Base-by-base conservation (phyloP, 2,888 invertebrate species). In the Euspilapteryx auroguttella region DNA sequence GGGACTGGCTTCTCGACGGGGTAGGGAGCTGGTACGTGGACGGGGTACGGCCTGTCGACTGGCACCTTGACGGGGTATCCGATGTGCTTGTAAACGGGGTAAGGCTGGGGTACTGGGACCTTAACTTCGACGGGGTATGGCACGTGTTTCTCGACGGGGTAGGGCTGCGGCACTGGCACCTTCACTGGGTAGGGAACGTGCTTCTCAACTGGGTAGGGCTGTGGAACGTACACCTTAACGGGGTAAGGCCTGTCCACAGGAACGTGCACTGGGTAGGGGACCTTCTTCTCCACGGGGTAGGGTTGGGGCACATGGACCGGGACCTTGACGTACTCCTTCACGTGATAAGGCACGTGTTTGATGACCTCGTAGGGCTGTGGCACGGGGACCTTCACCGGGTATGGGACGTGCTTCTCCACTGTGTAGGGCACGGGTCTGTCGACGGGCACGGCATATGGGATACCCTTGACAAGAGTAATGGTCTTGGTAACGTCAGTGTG, bases 161-260 rank as follows among this genome's bases (percentile, higher is more conserved):
- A 88, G 42, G 87, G 87, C 42, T 81, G 80, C 41, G 88, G 87
- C 32, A 87, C 86, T 34, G 77, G 83, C 26, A 87, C 85, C 71
- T 86, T 85, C 10, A 89, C 86, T 42, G 87, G 87, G 54, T 82
- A 80, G 20, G 82, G 89, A 9, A 88, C 59, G 52, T 82, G 82
- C 57, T 87, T 87, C 59, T 86, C 86, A 11, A 89, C 88, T 37
- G 87, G 87, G 66, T 88, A 88, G 40, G 89, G 88, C 45, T 87
- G 86, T 33, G 87, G 87, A 31, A 88, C 87, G 31, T 79, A 71
- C 30, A 89, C 87, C 66, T 88, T 87, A 44, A 88, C 87, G 48
- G 88, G 87, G 57, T 83, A 83, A 33, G 88, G 88, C 56, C 85
- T 82, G 58, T 87, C 87, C 39, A 87, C 86, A 44, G 82, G 85